Evolutionary conservation across 2,113 vertebrate species (phyloP), one percentile per base, ranked within the genome.

Genomic region (Plecotus auritus): DNA sequence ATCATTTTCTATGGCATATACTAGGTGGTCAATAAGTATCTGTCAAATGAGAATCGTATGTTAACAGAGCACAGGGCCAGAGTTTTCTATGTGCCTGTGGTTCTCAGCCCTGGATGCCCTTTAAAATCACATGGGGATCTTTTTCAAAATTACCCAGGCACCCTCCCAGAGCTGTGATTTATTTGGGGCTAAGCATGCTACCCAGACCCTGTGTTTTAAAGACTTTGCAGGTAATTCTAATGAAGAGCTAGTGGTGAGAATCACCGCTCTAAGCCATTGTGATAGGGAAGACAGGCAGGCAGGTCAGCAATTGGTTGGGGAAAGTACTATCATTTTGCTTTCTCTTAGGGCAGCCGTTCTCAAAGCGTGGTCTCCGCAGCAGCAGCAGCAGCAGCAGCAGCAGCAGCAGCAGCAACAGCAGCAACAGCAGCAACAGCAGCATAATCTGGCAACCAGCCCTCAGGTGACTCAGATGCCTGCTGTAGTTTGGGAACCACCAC

Each of bases 1-100:
- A 92, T 97, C 92, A 97, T 93, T 92, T 95, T 88, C 94, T n/a
- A 49, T 51, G 42, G 26, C 42, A 81, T 82, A 85, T 66, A 88
- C 61, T 95, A 51, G 49, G 51, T 85, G 28, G 69, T 92, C 81
- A 88, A 85, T 89, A 94, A 83, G 64, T 86, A 96, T 81, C 69
- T 95, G 82, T 97, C 95, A 96, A 95, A 73, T 90, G 56, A 85
- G 20, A 90, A 95, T 78, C 42, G 17, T 49, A 82, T 85, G 54
- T 81, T 81, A 93, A 85, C 56, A 56, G 47, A 83, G 30, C 92
- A 59, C 8, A 92, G 54, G 37, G n/a, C 37, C 67, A 69, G 69
- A 85, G 64, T 89, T 88, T 92, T 54, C 67, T 88, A 20, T 56
- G 16, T n/a, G 73, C 45, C 9, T 72, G 35, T 67, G 7, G 30